Base-by-base conservation (phyloP, 2,797 vertebrate species). In the Galaxias olidus region DNA sequence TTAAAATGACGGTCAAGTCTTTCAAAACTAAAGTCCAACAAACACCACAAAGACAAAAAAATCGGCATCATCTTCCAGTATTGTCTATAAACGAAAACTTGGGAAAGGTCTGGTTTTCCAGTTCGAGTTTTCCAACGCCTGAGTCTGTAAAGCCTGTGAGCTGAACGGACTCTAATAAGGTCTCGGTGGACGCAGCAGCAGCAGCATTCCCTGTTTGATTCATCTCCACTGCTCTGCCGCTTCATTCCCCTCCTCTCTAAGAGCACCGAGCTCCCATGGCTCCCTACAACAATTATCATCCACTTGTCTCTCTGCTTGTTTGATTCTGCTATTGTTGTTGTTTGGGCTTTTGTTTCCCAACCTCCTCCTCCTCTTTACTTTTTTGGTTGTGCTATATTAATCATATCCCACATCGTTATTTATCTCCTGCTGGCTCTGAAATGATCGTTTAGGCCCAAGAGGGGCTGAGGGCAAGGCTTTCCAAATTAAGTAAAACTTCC, bases 401-500 rank as follows among this genome's bases (percentile, higher is more conserved):
- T 94, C 89, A 93, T 82, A 82, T 89, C 87, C 90, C 91, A 93
- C 92, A 90, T 90, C 93, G 91, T 93, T 94, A 94, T 93, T 94
- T 92, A 93, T 95, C 93, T 93, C 91, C 91, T 93, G 89, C 89
- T 86, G 85, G 89, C 91, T 89, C 89, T 93, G 90, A 94, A 94
- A 94, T 93, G 92, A 94, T 95, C 94, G 95, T 96, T 94, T 94
- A 92, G 89, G 92, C 91, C 90, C 84, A 86, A 86, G 87, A 92
- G 86, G 90, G 93, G 92, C 91, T 93, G 88, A 89, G 90, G 93
- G 90, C 92, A 91, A 94, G 89, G 93, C 93, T 90, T 93, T 89
- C 88, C 86, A 93, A 94, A 95, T 94, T 93, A 95, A 94, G 92
- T 95, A 94, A 95, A 94, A 95, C 88, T 91, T 95, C 92, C 93